Conservation (phyloP, 2,113 vertebrate species). For the Sclerurus mexicanus region DNA sequence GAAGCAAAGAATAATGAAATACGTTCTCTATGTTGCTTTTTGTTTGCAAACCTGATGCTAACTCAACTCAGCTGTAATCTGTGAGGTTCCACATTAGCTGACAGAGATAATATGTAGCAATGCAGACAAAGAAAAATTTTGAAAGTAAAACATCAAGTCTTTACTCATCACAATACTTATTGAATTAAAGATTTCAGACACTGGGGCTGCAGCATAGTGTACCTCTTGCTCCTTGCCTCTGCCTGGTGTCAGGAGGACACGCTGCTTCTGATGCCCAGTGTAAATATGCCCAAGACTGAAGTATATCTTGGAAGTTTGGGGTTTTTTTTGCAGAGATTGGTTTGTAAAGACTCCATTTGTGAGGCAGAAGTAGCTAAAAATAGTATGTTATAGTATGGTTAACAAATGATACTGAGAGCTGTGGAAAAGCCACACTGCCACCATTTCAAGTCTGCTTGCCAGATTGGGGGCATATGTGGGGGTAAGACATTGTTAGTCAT, state of each 20-base stretch:
- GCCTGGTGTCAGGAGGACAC: accelerated
- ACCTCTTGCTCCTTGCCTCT: neutral
- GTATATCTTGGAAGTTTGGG: neutral
- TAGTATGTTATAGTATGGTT: neutral
- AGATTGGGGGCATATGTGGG: neutral
- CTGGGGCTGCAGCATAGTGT: neutral
- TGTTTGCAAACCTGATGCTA: neutral
- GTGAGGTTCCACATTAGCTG: neutral
- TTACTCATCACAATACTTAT: neutral
- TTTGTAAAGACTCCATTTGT: neutral
- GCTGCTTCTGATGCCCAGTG: neutral
- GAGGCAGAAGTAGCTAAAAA: neutral
- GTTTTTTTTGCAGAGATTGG: neutral
- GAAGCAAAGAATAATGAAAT: neutral
- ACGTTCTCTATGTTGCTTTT: neutral
- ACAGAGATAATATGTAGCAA: neutral
- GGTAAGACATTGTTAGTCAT: neutral
- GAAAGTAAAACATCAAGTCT: neutral
- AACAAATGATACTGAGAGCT: neutral
- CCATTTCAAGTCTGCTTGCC: neutral
- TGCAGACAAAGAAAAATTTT: neutral
- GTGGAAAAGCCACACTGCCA: neutral
- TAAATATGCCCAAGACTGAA: neutral
- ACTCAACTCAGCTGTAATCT: neutral
- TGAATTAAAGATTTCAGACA: neutral